Evolutionary conservation across 2,113 vertebrate species (phyloP).

Genomic region (Lota lota): DNA sequence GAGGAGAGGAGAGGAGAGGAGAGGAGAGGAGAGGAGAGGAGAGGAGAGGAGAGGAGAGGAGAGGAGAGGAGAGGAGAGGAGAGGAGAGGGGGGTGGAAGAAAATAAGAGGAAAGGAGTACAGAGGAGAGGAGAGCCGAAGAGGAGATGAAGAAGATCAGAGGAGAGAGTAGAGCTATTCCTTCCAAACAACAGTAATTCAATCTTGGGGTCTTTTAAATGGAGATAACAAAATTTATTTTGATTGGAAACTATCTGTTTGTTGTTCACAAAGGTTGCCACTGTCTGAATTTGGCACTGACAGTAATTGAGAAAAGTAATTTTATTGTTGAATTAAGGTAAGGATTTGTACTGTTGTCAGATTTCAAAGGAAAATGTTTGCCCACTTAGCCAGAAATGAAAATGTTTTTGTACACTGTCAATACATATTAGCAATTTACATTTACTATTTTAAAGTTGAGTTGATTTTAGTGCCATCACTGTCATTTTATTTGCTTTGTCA

Average conservation of each 20-base stretch:
- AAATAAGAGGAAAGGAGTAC: too few species aligned
- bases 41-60: conserved; percentile 5
- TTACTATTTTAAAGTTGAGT: too few species aligned
- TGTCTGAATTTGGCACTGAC: conserved; percentile 6
- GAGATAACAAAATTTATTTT: too few species aligned
- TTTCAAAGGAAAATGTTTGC: not conserved
- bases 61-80: not conserved
- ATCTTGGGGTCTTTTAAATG: not conserved
- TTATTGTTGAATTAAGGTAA: not conserved
- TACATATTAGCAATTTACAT: not conserved
- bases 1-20: too few species aligned
- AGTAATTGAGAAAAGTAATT: not conserved
- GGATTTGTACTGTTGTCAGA: not conserved
- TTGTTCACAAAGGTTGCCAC: not conserved
- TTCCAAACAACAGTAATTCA: not conserved
- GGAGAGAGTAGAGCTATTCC: not conserved
- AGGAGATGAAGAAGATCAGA: not conserved
- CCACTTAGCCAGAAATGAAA: not conserved
- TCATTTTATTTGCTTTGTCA: not conserved
- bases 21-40: conserved; percentile 8
- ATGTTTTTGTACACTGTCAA: not conserved
- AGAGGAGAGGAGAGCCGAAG: too few species aligned
- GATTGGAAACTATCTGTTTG: too few species aligned
- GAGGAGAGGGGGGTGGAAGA: conserved; percentile 21
- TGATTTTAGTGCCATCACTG: not conserved